Evolutionary conservation across 2,797 vertebrate species (phyloP).

Genomic region (Coendou prehensilis): DNA sequence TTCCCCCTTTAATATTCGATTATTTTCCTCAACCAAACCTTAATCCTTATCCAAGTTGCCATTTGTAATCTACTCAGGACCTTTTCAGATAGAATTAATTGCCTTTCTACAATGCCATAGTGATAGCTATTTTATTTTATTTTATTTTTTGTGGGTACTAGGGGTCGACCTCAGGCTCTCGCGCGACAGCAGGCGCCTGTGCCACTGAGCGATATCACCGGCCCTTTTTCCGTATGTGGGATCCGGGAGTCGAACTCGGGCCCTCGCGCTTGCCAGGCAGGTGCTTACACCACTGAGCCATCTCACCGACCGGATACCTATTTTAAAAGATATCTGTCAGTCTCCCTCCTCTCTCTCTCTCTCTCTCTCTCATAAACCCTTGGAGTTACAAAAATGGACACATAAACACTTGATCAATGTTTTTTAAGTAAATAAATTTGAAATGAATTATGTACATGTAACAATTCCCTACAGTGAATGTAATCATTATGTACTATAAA

Average conservation of each 20-base stretch:
- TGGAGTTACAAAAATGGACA: neutral
- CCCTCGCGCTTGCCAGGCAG: too few species aligned
- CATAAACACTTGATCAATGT: neutral
- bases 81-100: neutral
- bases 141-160: too few species aligned
- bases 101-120: neutral
- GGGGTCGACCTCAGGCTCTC: too few species aligned
- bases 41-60: neutral
- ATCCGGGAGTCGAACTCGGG: too few species aligned
- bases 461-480: neutral
- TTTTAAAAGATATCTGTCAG: neutral
- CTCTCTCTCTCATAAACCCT: neutral
- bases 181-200: too few species aligned
- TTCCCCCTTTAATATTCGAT: neutral
- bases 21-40: neutral
- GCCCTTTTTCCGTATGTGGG: too few species aligned
- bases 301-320: neutral
- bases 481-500: neutral
- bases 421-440: neutral
- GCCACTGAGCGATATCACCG: too few species aligned
- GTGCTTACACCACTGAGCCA: too few species aligned
- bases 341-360: neutral
- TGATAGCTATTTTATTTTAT: neutral
- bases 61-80: neutral
- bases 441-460: neutral